Evolutionary conservation across 2,797 vertebrate species (phyloP), one percentile per base, ranked within the genome.

Genomic region (Crypturellus tataupa): DNA sequence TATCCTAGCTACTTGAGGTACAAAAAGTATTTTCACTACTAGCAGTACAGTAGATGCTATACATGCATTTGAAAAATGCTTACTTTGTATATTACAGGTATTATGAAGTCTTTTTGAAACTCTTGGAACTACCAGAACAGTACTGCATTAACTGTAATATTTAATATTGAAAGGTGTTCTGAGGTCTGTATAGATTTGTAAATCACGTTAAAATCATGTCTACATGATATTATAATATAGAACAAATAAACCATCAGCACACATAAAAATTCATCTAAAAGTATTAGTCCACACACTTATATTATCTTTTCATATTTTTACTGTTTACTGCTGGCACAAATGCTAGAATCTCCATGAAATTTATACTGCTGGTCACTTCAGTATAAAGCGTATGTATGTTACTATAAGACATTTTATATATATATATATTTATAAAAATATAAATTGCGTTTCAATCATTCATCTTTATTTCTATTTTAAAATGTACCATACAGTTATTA

Each of bases 391-490:
- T 55, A 55, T 31, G 31, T 31, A 55, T 31, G 29, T 55, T 31
- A 55, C 29, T 31, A 10, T 55, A 55, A 55, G 27, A 29, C 29
- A 47, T 47, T 47, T 9, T 11, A 47, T 47, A 19, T 18, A 46
- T 17, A 44, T 44, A 44, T 44, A 42, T 42, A 40, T 40, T 11
- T 40, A 40, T 40, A 40, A 44, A 16, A 44, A 44, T 44, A 67
- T 51, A 82, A 80, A 87, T 70, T 12, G n/a, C 18, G 1, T 72
- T 80, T 84, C 37, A 72, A 20, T 3, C 49, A 20, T 46, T 79
- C 8, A 14, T 87, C 31, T 71, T 75, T 70, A 70, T 83, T 85
- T 88, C n/a, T 59, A n/a, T 63, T 59, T 46, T 19, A 17, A 68
- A 78, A 63, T 59, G 17, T 58, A 73, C 5, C 17, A 73, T 51